Base-by-base conservation (phyloP, 2,797 vertebrate species). In the Gobionotothen gibberifrons region DNA sequence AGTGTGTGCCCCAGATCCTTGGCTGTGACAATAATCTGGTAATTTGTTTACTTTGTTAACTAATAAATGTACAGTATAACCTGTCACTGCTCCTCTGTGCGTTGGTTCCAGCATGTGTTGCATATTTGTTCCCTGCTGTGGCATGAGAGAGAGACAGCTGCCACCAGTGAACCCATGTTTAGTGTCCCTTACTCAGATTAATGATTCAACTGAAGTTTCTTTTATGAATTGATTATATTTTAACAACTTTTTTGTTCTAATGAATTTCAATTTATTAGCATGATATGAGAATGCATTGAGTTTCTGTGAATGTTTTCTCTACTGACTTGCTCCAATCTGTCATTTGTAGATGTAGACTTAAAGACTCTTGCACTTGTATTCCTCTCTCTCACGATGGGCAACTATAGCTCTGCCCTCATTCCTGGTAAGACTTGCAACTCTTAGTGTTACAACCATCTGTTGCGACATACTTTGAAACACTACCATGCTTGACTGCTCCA, bases 371-470 rank as follows among this genome's bases (percentile, higher is more conserved):
- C 92, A 81, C 90, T 94, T 88, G 58, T 89, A 82, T 89, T 93
- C 86, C 90, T 74, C 77, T 89, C 56, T 85, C 80, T 88, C 82
- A 53, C 49, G 49, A 94, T 95, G 94, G 93, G 94, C 85, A 94
- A 61, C 93, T 93, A 91, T 90, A 93, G 84, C 84, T 93, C 93
- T 75, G 87, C 86, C 49, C 84, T 94, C 64, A 64, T 86, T 79
- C 87, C 91, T 54, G 93, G 93, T 94, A 92, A 92, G 90, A 62
- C 82, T 66, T 3, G 59, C 62, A 49, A 55, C 70, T 66, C 39
- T 57, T 78, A 64, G 46, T 55, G 52, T 76, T 69, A 26, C 26
- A 54, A 44, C 64, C 19, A 44, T 58, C 21, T 66, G 71, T 65
- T 71, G 36, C 52, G 63, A 46, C 54, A 53, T 54, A 17, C 46